These are phyloP conservation scores for Percopsis omiscomaycus DNA, from an alignment of 2,797 vertebrate genomes.

Conservation along the genomic window DNA sequence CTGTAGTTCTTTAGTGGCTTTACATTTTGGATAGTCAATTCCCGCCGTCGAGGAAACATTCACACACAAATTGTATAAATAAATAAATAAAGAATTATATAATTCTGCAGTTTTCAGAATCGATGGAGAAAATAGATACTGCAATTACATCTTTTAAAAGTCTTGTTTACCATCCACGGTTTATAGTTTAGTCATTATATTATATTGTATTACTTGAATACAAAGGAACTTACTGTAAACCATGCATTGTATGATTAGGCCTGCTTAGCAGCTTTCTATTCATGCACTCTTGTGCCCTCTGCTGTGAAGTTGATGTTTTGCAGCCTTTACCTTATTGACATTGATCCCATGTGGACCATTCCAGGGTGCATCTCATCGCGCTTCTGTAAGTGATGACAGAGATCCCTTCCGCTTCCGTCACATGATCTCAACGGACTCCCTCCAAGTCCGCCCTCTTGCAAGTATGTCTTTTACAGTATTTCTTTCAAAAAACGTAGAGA, in stretches of 20 bases:
- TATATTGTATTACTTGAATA: too few relatives aligned
- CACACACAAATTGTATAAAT: too few relatives aligned
- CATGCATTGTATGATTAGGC: too few relatives aligned
- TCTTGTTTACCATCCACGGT: neutral
- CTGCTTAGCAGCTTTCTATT: too few relatives aligned
- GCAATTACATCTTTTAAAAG: neutral
- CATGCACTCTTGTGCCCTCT: conserved; percentile 41
- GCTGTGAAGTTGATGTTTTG: conserved; percentile 37
- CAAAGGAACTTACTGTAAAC: too few relatives aligned
- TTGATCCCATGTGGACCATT: neutral
- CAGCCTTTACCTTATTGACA: conserved; percentile 2
- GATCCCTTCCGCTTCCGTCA: conserved; percentile 94
- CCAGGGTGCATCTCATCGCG: conserved; percentile 88
- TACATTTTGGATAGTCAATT: neutral
- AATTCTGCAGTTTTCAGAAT: neutral
- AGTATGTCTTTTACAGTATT: conserved; percentile 65
- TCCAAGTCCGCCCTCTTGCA: conserved; percentile 87
- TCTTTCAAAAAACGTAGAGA: neutral
- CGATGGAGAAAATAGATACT: neutral
- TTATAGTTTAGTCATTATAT: too few relatives aligned
- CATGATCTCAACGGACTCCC: conserved; percentile 92
- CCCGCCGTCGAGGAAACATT: too few relatives aligned
- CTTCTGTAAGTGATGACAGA: conserved; percentile 86
- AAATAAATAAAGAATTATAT: too few relatives aligned
- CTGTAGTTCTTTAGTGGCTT: conserved; percentile 11